These are phyloP conservation scores for Elaphurus davidianus DNA, from an alignment of 2,113 vertebrate species.

Conservation along the genomic window DNA sequence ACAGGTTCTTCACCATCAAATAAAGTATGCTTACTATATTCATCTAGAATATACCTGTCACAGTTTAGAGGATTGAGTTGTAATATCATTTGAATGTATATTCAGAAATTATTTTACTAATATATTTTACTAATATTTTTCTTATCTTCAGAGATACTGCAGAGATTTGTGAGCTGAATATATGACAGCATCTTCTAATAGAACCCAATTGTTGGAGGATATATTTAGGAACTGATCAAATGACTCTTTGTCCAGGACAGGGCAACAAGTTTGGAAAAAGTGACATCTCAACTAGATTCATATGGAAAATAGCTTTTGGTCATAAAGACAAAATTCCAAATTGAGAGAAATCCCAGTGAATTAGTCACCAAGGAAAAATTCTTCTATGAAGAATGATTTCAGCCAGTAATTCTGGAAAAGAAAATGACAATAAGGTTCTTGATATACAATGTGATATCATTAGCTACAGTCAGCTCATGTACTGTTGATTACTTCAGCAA, in stretches of 20 bases:
- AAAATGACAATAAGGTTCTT: slow-evolving; percentile 56
- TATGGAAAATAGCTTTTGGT: slow-evolving; percentile 66
- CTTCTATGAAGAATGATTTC: slow-evolving; percentile 43
- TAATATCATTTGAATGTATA: not conserved
- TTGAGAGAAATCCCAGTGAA: slow-evolving; percentile 43
- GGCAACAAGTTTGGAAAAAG: slow-evolving; percentile 45
- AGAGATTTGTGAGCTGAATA: not conserved
- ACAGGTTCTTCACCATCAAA: not conserved
- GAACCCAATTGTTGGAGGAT: not conserved
- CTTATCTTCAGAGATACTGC: not conserved
- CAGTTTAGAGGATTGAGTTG: not conserved
- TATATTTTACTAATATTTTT: not conserved
- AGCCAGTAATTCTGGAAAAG: slow-evolving; percentile 37
- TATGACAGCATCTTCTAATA: not conserved
- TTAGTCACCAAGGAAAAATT: slow-evolving; percentile 61
- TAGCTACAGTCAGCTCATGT: slow-evolving; percentile 41
- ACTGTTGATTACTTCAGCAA: slow-evolving; percentile 56
- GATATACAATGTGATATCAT: slow-evolving; percentile 47
- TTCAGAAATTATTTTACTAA: not conserved
- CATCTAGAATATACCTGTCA: not conserved
- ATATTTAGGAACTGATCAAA: slow-evolving; percentile 45
- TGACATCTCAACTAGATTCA: slow-evolving; percentile 55
- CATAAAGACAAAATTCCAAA: slow-evolving; percentile 62
- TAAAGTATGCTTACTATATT: not conserved
- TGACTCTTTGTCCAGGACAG: slow-evolving; percentile 20